Evolutionary conservation across 2,797 vertebrate species (phyloP).

Genomic region (Tenualosa ilisha): DNA sequence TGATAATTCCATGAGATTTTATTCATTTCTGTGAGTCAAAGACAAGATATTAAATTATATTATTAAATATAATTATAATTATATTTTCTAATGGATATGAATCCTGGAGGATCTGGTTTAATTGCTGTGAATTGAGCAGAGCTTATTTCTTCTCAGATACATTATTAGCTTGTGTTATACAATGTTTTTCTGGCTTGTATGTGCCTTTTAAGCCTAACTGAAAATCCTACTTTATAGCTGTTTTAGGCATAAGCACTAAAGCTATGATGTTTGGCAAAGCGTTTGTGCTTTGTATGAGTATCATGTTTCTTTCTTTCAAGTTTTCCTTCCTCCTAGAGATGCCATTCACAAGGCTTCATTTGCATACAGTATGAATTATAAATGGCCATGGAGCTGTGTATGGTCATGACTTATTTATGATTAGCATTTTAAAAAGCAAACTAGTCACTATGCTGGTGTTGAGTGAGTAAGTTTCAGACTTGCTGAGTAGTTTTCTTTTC

Average conservation of each 20-base stretch:
- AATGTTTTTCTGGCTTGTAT: neutral
- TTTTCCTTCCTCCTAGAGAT: constrained; percentile 39
- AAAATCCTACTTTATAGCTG: neutral
- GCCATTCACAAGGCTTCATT: constrained; percentile 59
- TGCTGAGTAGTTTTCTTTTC: constrained; percentile 34
- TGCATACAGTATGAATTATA: constrained; percentile 64
- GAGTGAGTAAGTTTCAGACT: constrained; percentile 41
- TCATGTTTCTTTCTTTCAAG: constrained; percentile 46
- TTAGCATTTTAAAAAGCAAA: constrained; percentile 63
- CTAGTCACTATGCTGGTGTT: constrained; percentile 52
- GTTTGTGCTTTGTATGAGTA: constrained; percentile 14
- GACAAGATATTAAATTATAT: too few species aligned
- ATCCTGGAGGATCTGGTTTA: too few species aligned
- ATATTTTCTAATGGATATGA: too few species aligned
- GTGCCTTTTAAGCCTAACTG: too few species aligned
- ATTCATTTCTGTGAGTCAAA: too few species aligned
- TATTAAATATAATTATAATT: too few species aligned
- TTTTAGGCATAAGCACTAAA: neutral
- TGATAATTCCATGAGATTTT: too few species aligned
- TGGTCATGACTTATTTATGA: constrained; percentile 59
- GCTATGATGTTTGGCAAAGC: neutral
- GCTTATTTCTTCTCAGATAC: too few species aligned
- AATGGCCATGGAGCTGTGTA: constrained; percentile 60
- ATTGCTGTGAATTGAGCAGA: too few species aligned
- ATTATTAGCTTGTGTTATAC: neutral